phyloP scores from a whole-genome alignment of 2,888 invertebrate genomes.

The Pegoplata infirma region DNA sequence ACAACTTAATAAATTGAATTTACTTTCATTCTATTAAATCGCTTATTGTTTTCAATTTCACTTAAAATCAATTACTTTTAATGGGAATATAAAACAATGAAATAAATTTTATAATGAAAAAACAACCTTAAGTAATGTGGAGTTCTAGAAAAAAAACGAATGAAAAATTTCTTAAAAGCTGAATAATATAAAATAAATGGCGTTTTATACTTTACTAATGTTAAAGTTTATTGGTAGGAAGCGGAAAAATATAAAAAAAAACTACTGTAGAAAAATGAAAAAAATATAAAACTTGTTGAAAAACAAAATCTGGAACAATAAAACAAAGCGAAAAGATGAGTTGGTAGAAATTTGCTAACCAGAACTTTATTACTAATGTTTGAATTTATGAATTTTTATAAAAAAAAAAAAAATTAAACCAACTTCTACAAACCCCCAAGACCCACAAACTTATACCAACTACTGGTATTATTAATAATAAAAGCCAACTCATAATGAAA shows the following conservation, averaged over 20 bases:
- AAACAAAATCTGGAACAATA: slow-evolving; percentile 31
- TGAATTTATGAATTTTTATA: slow-evolving; percentile 12
- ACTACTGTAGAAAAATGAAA: slow-evolving; percentile 23
- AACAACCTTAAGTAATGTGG: slow-evolving; percentile 23
- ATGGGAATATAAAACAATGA: neutral
- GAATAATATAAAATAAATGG: slow-evolving; percentile 35
- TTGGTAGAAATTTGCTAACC: neutral
- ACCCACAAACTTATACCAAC: neutral
- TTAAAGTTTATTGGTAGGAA: slow-evolving; percentile 42
- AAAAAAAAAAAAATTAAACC: slow-evolving; percentile 7
- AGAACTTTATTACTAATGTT: slow-evolving; percentile 20
- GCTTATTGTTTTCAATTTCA: neutral
- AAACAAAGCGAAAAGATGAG: slow-evolving; percentile 3
- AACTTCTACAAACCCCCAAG: slow-evolving; percentile 5
- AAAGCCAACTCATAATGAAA: neutral
- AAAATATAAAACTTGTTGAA: neutral
- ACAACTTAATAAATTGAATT: no score
- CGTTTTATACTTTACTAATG: slow-evolving; percentile 15
- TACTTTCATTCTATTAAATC: neutral
- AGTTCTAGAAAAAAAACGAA: neutral
- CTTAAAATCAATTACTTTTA: neutral
- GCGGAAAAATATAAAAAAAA: slow-evolving; percentile 18
- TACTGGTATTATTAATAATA: neutral
- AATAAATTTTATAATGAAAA: neutral
- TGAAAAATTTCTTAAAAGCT: neutral